Base-by-base conservation (phyloP, 2,888 invertebrate genomes). In the Mesorhabditis spiculigera region DNA sequence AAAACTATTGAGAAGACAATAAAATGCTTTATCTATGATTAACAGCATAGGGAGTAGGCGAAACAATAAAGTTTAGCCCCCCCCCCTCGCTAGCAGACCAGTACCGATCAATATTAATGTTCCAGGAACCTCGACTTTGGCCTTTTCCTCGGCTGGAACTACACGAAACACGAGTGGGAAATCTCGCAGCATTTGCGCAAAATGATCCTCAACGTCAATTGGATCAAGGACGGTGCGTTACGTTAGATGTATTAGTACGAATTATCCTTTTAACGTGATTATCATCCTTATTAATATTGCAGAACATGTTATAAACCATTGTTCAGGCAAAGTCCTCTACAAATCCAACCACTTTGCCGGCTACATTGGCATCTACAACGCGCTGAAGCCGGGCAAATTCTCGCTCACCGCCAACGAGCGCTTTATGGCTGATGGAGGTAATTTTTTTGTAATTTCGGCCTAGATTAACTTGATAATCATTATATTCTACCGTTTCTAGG, bases 51-150 rank as follows among this genome's bases (percentile, higher is more conserved):
- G 3, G 42, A 28, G 3, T 16, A 8, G 66, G 13, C 2, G 10
- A 43, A 13, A 41, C 10, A 41, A 4, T 61, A n/a, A 8, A 43
- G 16, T 50, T 50, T n/a, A n/a, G n/a, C n/a, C 58, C 10, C 8
- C n/a, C 58, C 8, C 8, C n/a, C n/a, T n/a, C 8, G 8, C 58
- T 13, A 50, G 8, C n/a, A 50, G 58, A 50, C n/a, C n/a, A 50
- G 28, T 28, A 50, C 58, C n/a, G 8, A 50, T 50, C 58, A 10
- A 50, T 13, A 50, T 50, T n/a, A 10, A 42, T 5, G 4, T 68
- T 73, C 3, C 73, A 75, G 90, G 72, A 90, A 90, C 81, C 82
- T 90, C 67, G 90, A 90, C 82, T 90, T 90, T 85, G 90, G 90
- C 42, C 82, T 90, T 0, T 88, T 90, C 80, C 81, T 90, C 78